Conservation (phyloP, 2,888 invertebrate genomes). For the Tenthredo notha region DNA sequence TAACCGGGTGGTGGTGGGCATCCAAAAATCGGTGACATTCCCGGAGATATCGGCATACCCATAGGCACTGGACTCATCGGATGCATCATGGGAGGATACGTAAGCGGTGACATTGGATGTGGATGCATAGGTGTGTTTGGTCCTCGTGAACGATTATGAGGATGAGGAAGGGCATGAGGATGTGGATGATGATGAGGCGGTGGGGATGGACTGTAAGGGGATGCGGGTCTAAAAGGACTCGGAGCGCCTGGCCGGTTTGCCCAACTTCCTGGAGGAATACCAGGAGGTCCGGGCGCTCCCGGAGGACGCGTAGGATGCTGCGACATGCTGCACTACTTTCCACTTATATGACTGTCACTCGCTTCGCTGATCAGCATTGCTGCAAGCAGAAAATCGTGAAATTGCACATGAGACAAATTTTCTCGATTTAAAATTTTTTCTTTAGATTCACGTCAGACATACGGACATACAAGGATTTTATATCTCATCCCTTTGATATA, state of each 20-base stretch:
- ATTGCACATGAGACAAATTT: background rate
- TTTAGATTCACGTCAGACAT: background rate
- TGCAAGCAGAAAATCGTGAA: constrained; percentile 51
- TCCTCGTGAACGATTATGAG: constrained; percentile 51
- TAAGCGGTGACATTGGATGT: constrained; percentile 80
- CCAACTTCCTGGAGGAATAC: constrained; percentile 75
- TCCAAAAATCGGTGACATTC: constrained; percentile 81
- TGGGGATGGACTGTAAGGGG: constrained; percentile 88
- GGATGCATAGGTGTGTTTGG: constrained; percentile 61
- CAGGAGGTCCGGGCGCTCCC: constrained; percentile 79
- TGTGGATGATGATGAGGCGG: constrained; percentile 79
- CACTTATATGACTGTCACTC: constrained; percentile 55
- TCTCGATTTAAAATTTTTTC: background rate
- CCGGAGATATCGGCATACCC: constrained; percentile 85
- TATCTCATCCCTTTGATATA: background rate
- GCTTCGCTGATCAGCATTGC: constrained; percentile 60
- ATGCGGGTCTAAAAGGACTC: constrained; percentile 86
- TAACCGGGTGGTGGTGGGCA: constrained; percentile 76
- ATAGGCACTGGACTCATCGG: constrained; percentile 79
- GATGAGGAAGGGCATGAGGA: constrained; percentile 59
- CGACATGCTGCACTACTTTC: constrained; percentile 59
- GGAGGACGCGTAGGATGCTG: constrained; percentile 74
- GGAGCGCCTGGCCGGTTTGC: constrained; percentile 80
- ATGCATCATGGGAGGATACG: constrained; percentile 78
- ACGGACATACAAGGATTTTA: background rate